These are phyloP conservation scores for Prunella strophiata DNA, from an alignment of 2,797 vertebrate genomes.

Conservation along the genomic window DNA sequence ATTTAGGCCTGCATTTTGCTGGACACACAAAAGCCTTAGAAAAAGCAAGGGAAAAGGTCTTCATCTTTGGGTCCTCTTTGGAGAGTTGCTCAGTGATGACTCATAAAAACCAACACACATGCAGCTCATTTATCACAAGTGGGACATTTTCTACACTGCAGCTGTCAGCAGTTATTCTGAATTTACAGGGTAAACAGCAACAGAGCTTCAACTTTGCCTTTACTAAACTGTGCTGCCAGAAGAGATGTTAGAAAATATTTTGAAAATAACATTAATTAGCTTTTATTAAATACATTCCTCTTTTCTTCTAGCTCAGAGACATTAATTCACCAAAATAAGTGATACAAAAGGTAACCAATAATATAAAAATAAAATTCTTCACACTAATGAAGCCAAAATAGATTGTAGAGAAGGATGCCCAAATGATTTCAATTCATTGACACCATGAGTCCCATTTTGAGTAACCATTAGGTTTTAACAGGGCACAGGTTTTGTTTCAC, in stretches of 20 bases:
- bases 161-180: slow-evolving; percentile 41
- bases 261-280: slow-evolving; percentile 13
- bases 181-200: neutral
- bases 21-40: neutral
- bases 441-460: neutral
- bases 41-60: slow-evolving; percentile 1
- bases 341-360: neutral
- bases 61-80: neutral
- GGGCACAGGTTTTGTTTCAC: neutral
- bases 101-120: slow-evolving; percentile 36
- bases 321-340: neutral
- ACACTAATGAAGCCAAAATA: neutral
- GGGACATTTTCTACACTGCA: slow-evolving; percentile 29
- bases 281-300: neutral
- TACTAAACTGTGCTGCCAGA: slow-evolving; percentile 25
- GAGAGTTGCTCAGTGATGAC: slow-evolving; percentile 21
- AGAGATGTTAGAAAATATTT: neutral
- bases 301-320: neutral
- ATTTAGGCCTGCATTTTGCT: neutral
- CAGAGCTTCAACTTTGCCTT: slow-evolving; percentile 47
- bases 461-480: neutral
- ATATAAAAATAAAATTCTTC: neutral
- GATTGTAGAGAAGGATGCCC: neutral
- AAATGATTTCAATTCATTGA: neutral
- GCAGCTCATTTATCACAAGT: slow-evolving; percentile 19